Percentiles rank a stretch among this genome's conserved stretches.
Conservation (phyloP, 2,797 vertebrate species). For the Pseudochromis fuscus region DNA sequence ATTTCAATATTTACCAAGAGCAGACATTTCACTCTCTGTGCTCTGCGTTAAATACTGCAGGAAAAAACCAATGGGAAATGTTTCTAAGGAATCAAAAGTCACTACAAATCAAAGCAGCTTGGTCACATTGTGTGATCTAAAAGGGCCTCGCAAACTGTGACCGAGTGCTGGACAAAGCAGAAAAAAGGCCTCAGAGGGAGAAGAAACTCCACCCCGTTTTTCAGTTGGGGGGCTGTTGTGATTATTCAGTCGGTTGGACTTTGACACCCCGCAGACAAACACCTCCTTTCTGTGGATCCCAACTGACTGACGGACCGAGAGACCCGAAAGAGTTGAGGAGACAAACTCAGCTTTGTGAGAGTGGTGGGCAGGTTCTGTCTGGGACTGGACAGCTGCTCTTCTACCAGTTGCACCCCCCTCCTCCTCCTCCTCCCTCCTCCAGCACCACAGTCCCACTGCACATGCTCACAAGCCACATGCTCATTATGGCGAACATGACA, state of each 20-base stretch:
- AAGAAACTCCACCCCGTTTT: constrained; percentile 67
- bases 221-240: constrained; percentile 65
- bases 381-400: constrained; percentile 80
- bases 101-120: constrained; percentile 55
- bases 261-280: constrained; percentile 77
- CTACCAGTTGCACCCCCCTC: constrained; percentile 54
- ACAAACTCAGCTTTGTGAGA: constrained; percentile 84
- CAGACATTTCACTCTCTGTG: not conserved
- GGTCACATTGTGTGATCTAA: constrained; percentile 58
- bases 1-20: not conserved
- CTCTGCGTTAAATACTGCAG: not conserved
- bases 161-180: constrained; percentile 73
- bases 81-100: constrained; percentile 61
- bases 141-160: constrained; percentile 64
- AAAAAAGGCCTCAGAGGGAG: constrained; percentile 64
- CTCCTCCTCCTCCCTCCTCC: not conserved
- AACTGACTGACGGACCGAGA: constrained; percentile 52
- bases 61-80: not conserved
- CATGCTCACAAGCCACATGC: constrained; percentile 38
- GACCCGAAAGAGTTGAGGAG: constrained; percentile 44
- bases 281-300: constrained; percentile 70
- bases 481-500: constrained; percentile 45
- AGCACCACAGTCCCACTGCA: constrained; percentile 32
- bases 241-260: constrained; percentile 72
- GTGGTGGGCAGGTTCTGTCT: constrained; percentile 63